phyloP scores from a whole-genome alignment of 2,113 vertebrate species.

The Eptatretus burgeri region DNA sequence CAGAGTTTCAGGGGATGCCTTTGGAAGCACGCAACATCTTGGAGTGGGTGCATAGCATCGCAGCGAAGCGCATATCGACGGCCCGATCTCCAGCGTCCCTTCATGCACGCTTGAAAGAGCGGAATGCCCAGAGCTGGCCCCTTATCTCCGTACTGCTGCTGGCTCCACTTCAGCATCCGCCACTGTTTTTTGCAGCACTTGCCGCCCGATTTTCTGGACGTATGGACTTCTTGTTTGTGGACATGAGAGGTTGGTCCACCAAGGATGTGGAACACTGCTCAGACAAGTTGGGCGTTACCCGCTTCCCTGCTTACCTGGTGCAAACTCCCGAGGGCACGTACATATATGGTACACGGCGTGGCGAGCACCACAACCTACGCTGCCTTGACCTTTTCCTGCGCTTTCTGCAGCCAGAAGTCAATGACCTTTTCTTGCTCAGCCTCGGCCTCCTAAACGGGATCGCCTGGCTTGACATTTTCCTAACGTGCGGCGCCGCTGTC shows the following conservation, averaged over 20 bases:
- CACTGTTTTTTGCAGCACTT: slow-evolving; percentile 67
- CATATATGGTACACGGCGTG: slow-evolving; percentile 60
- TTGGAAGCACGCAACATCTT: slow-evolving; percentile 64
- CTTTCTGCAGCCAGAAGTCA: slow-evolving; percentile 75
- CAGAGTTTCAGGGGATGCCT: slow-evolving; percentile 37
- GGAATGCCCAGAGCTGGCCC: no score
- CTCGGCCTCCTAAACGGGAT: slow-evolving; percentile 74
- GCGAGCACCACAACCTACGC: slow-evolving; percentile 59
- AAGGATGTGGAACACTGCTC: slow-evolving; percentile 27
- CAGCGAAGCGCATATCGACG: slow-evolving; percentile 66
- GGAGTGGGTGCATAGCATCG: slow-evolving; percentile 77
- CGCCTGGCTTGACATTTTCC: slow-evolving; percentile 97
- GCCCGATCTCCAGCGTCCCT: slow-evolving; percentile 15
- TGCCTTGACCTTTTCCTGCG: slow-evolving; percentile 86
- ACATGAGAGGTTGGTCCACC: slow-evolving; percentile 53
- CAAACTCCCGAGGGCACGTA: slow-evolving; percentile 85
- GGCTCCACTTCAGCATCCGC: slow-evolving; percentile 52
- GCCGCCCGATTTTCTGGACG: slow-evolving; percentile 91
- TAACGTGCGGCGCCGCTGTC: slow-evolving; percentile 79
- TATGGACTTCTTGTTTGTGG: slow-evolving; percentile 89
- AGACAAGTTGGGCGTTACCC: slow-evolving; percentile 34
- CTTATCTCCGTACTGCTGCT: slow-evolving; percentile 40
- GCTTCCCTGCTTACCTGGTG: slow-evolving; percentile 55
- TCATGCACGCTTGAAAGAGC: no score
- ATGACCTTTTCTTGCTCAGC: slow-evolving; percentile 77